These are phyloP conservation scores for Adelges cooleyi DNA, from an alignment of 1,140 invertebrate species.

Conservation along the genomic window DNA sequence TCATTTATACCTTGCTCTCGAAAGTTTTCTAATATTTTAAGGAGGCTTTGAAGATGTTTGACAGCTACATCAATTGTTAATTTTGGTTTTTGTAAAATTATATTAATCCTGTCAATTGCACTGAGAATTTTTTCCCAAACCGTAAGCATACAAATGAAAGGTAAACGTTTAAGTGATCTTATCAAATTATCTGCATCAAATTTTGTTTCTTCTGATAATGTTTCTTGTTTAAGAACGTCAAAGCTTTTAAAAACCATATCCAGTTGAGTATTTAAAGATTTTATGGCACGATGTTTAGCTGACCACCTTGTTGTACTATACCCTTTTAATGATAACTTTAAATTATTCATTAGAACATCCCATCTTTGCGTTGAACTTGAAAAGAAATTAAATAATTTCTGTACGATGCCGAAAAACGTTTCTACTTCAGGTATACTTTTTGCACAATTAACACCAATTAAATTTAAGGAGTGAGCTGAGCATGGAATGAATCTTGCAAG, in stretches of 20 bases:
- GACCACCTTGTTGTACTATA: not conserved
- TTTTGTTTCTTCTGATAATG: not conserved
- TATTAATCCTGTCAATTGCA: not conserved
- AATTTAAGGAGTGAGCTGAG: constrained; percentile 16
- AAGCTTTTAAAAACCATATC: not conserved
- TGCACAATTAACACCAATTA: constrained; percentile 23
- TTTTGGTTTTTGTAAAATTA: constrained; percentile 19
- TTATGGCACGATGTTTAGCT: not conserved
- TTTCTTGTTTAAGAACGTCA: not conserved
- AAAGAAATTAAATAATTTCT: constrained; percentile 16
- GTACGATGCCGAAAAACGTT: not conserved
- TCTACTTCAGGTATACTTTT: constrained; percentile 29
- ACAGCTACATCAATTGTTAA: not conserved
- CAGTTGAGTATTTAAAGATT: not conserved
- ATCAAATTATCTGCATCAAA: constrained; percentile 6
- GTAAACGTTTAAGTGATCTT: not conserved
- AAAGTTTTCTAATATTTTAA: too few species aligned
- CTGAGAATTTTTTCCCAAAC: constrained; percentile 12
- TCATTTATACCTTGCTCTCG: too few species aligned
- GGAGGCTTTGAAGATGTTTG: too few species aligned
- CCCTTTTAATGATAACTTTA: not conserved
- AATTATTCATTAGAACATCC: constrained; percentile 10
- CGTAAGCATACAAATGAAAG: not conserved
- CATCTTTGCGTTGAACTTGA: not conserved
- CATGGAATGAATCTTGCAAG: not conserved